Conservation (phyloP, 2,888 invertebrate species). For the Agriopis leucophaearia region DNA sequence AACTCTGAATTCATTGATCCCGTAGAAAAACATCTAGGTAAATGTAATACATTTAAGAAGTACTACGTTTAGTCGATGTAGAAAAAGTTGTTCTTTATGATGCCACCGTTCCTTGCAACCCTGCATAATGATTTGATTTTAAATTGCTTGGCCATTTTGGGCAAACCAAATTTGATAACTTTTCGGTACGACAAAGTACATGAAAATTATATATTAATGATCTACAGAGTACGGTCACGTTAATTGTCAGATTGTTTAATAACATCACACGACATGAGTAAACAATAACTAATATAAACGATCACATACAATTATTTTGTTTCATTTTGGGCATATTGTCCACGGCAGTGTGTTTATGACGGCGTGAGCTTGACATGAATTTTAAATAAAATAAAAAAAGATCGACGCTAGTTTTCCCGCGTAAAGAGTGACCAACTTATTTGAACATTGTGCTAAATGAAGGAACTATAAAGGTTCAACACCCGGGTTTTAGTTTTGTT, state of each 20-base stretch:
- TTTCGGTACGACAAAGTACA: too few relatives aligned
- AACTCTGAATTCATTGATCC: too few relatives aligned
- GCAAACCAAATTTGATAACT: too few relatives aligned
- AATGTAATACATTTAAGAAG: too few relatives aligned
- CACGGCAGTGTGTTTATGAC: constrained; percentile 40
- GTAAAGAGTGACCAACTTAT: constrained; percentile 42
- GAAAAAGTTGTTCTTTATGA: too few relatives aligned
- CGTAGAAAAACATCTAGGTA: too few relatives aligned
- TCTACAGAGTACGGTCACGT: neutral
- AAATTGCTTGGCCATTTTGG: too few relatives aligned
- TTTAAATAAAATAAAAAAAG: constrained; percentile 58
- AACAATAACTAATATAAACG: constrained; percentile 24
- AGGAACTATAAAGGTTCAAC: neutral
- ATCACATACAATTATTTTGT: constrained; percentile 42
- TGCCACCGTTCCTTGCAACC: too few relatives aligned
- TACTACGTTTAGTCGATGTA: too few relatives aligned
- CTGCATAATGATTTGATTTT: too few relatives aligned
- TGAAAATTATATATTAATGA: too few relatives aligned
- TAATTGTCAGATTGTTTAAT: neutral
- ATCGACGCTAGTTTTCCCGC: constrained; percentile 69
- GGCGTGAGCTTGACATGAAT: constrained; percentile 56
- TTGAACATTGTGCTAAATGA: neutral
- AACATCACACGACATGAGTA: constrained; percentile 8
- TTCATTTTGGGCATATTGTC: constrained; percentile 46
- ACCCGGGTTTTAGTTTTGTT: too few relatives aligned